Evolutionary conservation across 2,113 vertebrate species (phyloP), one percentile per base, ranked within the genome.

Genomic region (Pholis gunnellus): DNA sequence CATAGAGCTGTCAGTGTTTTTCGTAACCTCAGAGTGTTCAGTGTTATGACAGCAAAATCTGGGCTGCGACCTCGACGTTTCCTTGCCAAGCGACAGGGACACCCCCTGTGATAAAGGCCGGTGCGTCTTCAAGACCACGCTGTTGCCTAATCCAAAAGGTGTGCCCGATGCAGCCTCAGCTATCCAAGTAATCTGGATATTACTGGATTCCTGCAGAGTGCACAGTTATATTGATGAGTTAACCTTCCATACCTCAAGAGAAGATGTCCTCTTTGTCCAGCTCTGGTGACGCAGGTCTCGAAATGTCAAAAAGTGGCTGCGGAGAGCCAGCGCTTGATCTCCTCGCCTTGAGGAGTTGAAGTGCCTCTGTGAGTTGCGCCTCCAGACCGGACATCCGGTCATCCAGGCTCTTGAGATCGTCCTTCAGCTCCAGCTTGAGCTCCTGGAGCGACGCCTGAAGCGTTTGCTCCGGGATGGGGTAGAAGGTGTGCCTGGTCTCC

Each of bases 391-490:
- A 94, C 95, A 99, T 97, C 89, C 97, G 97, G 79, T 94, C 90
- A 13, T 96, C 96, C 85, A 99, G 93, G 91, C 93, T 96, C 87
- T 97, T 96, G 86, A 99, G 97, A 93, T 99, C 98, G 82, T 99
- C 97, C 89, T 98, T 99, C 76, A 99, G 90, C 91, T 99, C 98
- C 0, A 96, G 95, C 42, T 97, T 99, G 82, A 98, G 96, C 92
- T 99, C 98, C 81, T 97, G 94, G 73, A 99, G 92, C 0, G 97
- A 96, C 52, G 97, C 96, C 88, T 99, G 98, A 65, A 99, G 96
- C 0, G 97, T 97, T 87, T 99, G 97, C 95, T 99, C 98, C 0
- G 98, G 98, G 91, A 99, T 99, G 71, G 98, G 97, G 81, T 97
- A 98, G 94, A 99, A 99, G 31, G 95, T 83, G 52, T 97, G 97